Conservation (phyloP, 2,888 invertebrate species). For the Rapana venosa region DNA sequence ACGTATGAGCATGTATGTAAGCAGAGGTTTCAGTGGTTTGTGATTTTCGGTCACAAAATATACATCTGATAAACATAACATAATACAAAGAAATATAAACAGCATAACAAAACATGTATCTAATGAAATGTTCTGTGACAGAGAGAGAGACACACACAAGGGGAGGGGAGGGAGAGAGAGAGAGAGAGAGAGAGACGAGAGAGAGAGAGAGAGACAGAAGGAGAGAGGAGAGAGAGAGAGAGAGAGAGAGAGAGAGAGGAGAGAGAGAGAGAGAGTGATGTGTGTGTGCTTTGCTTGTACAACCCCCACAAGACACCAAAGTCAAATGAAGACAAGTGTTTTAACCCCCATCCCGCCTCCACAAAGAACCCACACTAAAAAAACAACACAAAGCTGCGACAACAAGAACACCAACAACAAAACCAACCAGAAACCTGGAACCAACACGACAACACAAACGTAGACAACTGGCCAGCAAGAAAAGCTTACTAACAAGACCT, state of each 20-base stretch:
- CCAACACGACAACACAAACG: too few relatives aligned
- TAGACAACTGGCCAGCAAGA: too few relatives aligned
- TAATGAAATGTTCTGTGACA: not conserved
- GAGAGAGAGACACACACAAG: not conserved
- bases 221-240: not conserved
- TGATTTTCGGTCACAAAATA: not conserved
- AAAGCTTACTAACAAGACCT: too few relatives aligned
- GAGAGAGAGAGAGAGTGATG: not conserved
- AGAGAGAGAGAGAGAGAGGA: slow-evolving; percentile 12
- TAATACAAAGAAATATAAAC: not conserved
- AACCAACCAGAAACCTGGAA: not conserved
- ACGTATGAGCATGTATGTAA: not conserved
- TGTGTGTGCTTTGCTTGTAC: not conserved
- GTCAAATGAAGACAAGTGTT: not conserved
- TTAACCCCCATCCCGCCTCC: not conserved
- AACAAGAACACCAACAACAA: not conserved
- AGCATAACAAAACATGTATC: not conserved
- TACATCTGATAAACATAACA: not conserved
- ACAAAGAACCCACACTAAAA: too few relatives aligned
- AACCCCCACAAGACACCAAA: not conserved
- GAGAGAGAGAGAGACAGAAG: not conserved
- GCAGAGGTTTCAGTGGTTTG: not conserved
- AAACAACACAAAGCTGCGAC: too few relatives aligned
- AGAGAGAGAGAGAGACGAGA: not conserved
- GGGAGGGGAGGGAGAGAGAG: not conserved